A percentile compares a stretch with the other conserved stretches of the same genome.
These are phyloP conservation scores for Macquaria australasica DNA, from an alignment of 2,113 vertebrate genomes.

Conservation along the genomic window DNA sequence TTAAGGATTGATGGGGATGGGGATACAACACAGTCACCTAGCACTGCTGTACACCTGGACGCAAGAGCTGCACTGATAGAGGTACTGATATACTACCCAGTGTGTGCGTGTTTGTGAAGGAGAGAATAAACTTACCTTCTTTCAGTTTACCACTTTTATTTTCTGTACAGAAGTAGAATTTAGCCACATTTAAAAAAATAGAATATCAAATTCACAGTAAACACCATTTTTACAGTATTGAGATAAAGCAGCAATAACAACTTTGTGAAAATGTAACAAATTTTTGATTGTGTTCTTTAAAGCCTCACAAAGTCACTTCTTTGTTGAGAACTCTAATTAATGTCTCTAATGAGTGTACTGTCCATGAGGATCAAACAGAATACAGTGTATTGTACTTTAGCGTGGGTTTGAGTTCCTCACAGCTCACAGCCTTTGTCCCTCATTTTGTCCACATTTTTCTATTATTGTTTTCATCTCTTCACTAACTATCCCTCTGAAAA, in stretches of 20 bases:
- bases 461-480: not conserved
- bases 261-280: not conserved
- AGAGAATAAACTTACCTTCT: not conserved
- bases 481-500: not conserved
- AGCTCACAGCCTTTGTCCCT: not conserved
- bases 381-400: not conserved
- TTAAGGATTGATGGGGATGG: conserved; percentile 63
- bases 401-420: not conserved
- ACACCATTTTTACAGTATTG: not conserved
- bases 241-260: not conserved
- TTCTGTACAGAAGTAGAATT: not conserved
- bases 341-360: not conserved
- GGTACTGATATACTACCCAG: conserved; percentile 37
- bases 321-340: not conserved
- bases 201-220: not conserved
- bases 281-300: not conserved
- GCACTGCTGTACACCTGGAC: conserved; percentile 52
- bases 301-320: not conserved
- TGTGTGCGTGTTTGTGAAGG: conserved; percentile 10
- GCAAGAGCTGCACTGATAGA: conserved; percentile 60
- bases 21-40: conserved; percentile 21
- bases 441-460: not conserved
- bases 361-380: conserved; percentile 4
- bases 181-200: not conserved
- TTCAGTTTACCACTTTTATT: not conserved